Base-by-base conservation (phyloP, 2,797 vertebrate genomes). In the Phrynocephalus forsythii region DNA sequence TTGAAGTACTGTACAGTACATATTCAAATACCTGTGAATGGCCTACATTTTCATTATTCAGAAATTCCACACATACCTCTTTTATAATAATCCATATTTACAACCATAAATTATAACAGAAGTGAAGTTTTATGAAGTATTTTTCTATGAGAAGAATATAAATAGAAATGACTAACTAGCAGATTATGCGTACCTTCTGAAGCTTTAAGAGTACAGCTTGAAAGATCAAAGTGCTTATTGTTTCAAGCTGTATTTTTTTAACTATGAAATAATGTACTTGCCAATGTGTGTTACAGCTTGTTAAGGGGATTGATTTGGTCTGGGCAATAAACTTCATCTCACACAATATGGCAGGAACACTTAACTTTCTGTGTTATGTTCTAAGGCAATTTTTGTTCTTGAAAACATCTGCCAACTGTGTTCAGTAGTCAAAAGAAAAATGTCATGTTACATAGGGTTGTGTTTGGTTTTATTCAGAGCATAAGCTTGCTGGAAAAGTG, bases 361-460 rank as follows among this genome's bases (percentile, higher is more conserved):
- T 91, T 96, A 92, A 63, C 94, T 96, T 97, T 96, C 95, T 96
- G 93, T 96, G 92, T 94, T 96, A 96, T 95, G 94, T 96, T 96
- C 95, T 96, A 96, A 97, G 95, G 94, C 92, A 93, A 90, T 96
- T 96, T 97, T 96, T 97, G 95, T 96, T 97, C 95, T 96, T 86
- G 86, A 95, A 97, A 97, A 97, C 96, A 97, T 97, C 96, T 97
- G 96, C 96, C 95, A 96, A 94, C 93, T 92, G 93, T 95, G 96
- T 96, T 97, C 91, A 93, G 83, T 80, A 96, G 95, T 96, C 95
- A 96, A 97, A 96, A 97, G 95, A 96, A 96, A 96, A 97, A 97
- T 96, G 96, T 96, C 96, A 96, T 96, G 92, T 96, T 97, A 93
- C 95, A 94, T 96, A 95, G 92, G 96, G 92, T 93, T 96, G 93